Percentiles rank a stretch among this genome's conserved stretches.
phyloP scores from a whole-genome alignment of 2,113 vertebrate genomes.

The Pangasianodon gigas region DNA sequence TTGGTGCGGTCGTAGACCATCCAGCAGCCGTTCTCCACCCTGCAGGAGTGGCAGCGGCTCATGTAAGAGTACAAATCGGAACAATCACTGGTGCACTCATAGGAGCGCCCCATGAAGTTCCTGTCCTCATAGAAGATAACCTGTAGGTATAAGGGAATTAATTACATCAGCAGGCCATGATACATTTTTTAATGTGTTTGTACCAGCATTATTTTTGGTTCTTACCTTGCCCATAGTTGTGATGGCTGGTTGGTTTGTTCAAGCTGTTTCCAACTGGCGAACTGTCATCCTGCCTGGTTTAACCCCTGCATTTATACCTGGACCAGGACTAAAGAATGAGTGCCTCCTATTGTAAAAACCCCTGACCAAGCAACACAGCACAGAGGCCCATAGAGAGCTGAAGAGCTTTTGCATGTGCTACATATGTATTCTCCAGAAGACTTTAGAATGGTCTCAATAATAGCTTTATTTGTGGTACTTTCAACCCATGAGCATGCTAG shows the following conservation, averaged over 20 bases:
- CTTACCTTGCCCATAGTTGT: slow-evolving; percentile 37
- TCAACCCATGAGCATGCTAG: no score
- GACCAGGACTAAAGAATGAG: slow-evolving; percentile 23
- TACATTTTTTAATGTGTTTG: not conserved
- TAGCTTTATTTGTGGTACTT: not conserved
- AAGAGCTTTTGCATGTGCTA: not conserved
- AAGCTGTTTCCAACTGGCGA: slow-evolving; percentile 17
- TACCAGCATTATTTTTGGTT: not conserved
- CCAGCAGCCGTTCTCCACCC: slow-evolving; percentile 59
- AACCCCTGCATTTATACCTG: slow-evolving; percentile 34
- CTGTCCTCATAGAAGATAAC: slow-evolving; percentile 40
- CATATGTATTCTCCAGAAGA: not conserved
- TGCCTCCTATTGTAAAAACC: slow-evolving; percentile 19
- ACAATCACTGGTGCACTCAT: slow-evolving; percentile 31
- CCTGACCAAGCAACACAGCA: slow-evolving; percentile 25
- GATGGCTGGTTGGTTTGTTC: not conserved
- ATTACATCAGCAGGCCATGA: not conserved
- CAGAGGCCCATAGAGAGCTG: not conserved
- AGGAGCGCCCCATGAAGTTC: slow-evolving; percentile 43
- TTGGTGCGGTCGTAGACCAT: slow-evolving; percentile 52
- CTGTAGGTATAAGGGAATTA: slow-evolving; percentile 25
- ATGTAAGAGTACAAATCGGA: slow-evolving; percentile 32
- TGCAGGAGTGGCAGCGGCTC: slow-evolving; percentile 57
- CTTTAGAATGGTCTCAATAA: not conserved
- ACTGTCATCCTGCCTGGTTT: slow-evolving; percentile 6